These are phyloP conservation scores for Falcaria lacertinaria DNA, from an alignment of 2,888 invertebrate species.

Conservation along the genomic window DNA sequence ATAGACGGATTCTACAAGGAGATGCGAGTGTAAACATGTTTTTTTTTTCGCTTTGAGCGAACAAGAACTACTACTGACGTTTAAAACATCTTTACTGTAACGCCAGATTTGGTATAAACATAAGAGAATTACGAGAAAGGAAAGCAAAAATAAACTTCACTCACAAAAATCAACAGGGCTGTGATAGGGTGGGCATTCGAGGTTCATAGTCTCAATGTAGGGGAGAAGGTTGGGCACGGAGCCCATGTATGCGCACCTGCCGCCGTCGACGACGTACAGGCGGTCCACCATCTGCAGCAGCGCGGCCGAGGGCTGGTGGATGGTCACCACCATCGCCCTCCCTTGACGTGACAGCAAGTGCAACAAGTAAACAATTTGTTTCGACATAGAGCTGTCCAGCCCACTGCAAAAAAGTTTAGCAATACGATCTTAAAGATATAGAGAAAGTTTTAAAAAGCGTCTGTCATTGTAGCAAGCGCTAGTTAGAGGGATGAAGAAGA, in stretches of 20 bases:
- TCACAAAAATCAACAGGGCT: constrained; percentile 95
- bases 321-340: constrained; percentile 91
- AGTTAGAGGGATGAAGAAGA: no score
- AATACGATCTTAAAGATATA: no score
- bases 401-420: background rate
- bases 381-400: constrained; percentile 80
- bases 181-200: constrained; percentile 92
- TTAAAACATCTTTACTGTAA: no score
- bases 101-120: no score
- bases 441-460: no score
- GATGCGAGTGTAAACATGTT: no score
- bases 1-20: no score
- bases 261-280: constrained; percentile 89
- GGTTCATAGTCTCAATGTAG: constrained; percentile 84
- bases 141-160: no score
- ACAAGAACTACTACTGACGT: no score
- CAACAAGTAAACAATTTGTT: constrained; percentile 88
- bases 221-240: constrained; percentile 86
- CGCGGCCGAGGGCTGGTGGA: constrained; percentile 94
- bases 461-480: no score
- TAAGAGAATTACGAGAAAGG: no score
- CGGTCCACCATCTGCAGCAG: constrained; percentile 94
- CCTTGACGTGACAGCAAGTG: constrained; percentile 91
- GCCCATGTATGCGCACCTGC: constrained; percentile 90
- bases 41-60: no score